A percentile compares a stretch with the other conserved stretches of the same genome.
Conservation (phyloP, 2,113 vertebrate species). For the Mungos mungo region DNA sequence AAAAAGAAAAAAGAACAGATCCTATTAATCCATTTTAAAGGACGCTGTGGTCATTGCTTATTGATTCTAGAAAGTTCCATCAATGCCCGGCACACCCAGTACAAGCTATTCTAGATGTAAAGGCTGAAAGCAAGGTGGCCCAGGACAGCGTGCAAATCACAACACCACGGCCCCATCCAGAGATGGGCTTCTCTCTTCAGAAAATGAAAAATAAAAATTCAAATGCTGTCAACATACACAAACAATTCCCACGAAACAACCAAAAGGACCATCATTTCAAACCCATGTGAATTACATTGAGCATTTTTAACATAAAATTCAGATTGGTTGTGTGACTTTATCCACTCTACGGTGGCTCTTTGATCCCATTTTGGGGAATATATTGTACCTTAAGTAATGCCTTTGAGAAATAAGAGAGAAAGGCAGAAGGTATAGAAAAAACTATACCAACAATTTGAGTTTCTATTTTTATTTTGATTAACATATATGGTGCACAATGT, state of each 20-base stretch:
- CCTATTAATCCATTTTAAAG: background rate
- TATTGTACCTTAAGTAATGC: accelerated
- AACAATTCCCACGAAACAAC: background rate
- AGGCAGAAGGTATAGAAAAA: background rate
- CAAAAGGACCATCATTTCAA: background rate
- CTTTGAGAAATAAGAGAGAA: background rate
- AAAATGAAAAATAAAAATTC: background rate
- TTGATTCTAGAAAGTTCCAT: background rate
- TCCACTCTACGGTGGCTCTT: background rate
- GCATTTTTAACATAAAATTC: background rate
- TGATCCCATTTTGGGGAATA: background rate
- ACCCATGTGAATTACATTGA: background rate
- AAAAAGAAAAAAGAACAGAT: background rate
- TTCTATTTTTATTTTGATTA: background rate
- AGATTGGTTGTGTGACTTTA: background rate
- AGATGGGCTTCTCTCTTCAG: background rate
- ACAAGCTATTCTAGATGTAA: no score
- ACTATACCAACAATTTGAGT: background rate
- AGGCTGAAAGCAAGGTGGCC: background rate
- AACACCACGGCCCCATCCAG: accelerated
- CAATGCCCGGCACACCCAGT: background rate
- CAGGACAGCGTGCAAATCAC: no score
- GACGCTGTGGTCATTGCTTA: background rate
- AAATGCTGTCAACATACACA: background rate
- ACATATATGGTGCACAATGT: background rate